Percentiles rank a stretch among this genome's conserved stretches.
phyloP scores from a whole-genome alignment of 1,140 invertebrate species.

The Magallana ariakensis region DNA sequence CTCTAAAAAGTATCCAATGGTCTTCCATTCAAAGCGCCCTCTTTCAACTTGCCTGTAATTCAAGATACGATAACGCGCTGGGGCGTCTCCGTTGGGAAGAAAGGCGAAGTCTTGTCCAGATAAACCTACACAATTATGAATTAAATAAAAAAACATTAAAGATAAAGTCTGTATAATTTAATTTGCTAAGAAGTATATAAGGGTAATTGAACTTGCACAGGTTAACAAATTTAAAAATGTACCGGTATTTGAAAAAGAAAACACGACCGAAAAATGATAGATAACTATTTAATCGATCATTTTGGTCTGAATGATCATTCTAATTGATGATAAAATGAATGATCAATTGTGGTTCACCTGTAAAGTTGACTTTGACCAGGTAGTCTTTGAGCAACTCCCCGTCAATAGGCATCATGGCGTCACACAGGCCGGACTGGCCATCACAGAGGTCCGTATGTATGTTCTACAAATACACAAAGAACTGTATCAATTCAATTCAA shows the following conservation, averaged over 20 bases:
- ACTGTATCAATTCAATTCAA: too few species aligned
- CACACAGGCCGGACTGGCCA: slow-evolving; percentile 87
- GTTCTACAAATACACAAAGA: slow-evolving; percentile 64
- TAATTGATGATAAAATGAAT: too few species aligned
- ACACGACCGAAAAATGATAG: too few species aligned
- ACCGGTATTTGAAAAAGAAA: too few species aligned
- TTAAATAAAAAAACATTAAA: too few species aligned
- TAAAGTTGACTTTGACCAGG: slow-evolving; percentile 90
- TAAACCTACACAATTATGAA: slow-evolving; percentile 82
- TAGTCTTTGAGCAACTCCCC: slow-evolving; percentile 91
- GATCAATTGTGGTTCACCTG: slow-evolving; percentile 82
- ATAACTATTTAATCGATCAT: too few species aligned
- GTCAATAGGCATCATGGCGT: slow-evolving; percentile 92
- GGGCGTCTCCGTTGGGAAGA: slow-evolving; percentile 90
- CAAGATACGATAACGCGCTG: slow-evolving; percentile 95
- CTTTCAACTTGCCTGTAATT: slow-evolving; percentile 92
- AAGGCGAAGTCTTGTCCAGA: slow-evolving; percentile 94
- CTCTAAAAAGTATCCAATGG: slow-evolving; percentile 79
- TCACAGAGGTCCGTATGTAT: slow-evolving; percentile 92
- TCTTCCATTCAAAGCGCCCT: slow-evolving; percentile 90
- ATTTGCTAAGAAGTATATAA: too few species aligned
- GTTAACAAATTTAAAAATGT: too few species aligned
- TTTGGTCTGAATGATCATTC: too few species aligned
- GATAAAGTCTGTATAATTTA: too few species aligned
- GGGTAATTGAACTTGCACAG: too few species aligned